Base-by-base conservation (phyloP, 2,888 invertebrate species). In the Eupithecia subfuscata region DNA sequence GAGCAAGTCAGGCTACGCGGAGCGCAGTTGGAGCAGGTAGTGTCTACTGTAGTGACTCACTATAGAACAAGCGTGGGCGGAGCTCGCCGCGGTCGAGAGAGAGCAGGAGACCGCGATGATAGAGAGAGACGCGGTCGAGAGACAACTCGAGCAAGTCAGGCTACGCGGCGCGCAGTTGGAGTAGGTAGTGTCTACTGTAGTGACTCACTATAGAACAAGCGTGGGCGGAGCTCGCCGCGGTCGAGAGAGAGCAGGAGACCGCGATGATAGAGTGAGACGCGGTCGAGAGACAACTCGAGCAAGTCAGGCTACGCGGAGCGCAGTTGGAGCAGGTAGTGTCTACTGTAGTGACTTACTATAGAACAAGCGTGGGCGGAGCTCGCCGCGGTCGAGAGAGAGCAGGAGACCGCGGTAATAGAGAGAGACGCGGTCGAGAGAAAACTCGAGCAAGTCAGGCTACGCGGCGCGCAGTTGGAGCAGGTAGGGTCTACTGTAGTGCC, bases 151-250 rank as follows among this genome's bases (percentile, higher is more conserved):
- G 87, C 95, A 96, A 76, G 97, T 98, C 80, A 96, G 97, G 67
- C 30, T 97, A 81, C 95, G 97, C 76, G 98, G 98, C 11, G 97
- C 97, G 40, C 96, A 96, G 82, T 93, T 98, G 48, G 98, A 98
- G 90, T 98, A 98, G 95, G 98, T 98, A 64, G 52, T n/a, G n/a
- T 52, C n/a, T 52, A 52, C 9, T n/a, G n/a, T 52, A 52, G 52
- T 52, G n/a, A n/a, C 18, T 48, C 8, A 52, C n/a, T 22, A 11
- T 97, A 67, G 97, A 97, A 84, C 97, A 97, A 85, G 98, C 98
- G 65, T 98, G 97, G 97, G 96, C 96, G 0, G 98, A 98, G 88
- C 92, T 98, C 43, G 97, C 97, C 12, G 97, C 97, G 76, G 97
- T 98, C 72, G 97, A 98, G 89, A 96, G 30, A 30, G 30, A 30